Percentiles rank a stretch among this genome's conserved stretches.
Evolutionary conservation across 2,888 invertebrate genomes (phyloP).

Genomic region (Apodemia mormo): DNA sequence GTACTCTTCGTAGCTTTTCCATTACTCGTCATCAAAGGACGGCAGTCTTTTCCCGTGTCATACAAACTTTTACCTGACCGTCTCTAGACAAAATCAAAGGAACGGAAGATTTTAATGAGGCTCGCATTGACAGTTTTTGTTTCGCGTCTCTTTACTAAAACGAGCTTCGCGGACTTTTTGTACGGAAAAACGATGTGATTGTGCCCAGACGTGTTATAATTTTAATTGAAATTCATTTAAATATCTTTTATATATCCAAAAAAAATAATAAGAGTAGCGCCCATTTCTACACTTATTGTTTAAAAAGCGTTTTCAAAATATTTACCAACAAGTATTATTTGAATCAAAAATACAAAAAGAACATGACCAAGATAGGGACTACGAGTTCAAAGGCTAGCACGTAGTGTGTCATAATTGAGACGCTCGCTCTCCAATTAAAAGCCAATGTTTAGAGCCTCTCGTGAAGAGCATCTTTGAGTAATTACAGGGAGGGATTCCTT

Average conservation of each 20-base stretch:
- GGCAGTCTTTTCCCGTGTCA: slow-evolving; percentile 50
- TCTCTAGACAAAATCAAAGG: slow-evolving; percentile 75
- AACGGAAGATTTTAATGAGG: slow-evolving; percentile 80
- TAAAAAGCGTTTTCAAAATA: not conserved
- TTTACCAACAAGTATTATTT: slow-evolving; percentile 10
- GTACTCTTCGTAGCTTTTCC: slow-evolving; percentile 47
- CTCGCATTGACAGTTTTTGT: slow-evolving; percentile 74
- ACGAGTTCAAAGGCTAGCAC: slow-evolving; percentile 64
- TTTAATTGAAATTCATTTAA: slow-evolving; percentile 10
- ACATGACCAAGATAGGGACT: slow-evolving; percentile 59
- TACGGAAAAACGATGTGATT: slow-evolving; percentile 32
- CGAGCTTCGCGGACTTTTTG: slow-evolving; percentile 38
- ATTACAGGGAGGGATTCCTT: slow-evolving; percentile 57
- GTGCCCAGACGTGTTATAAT: slow-evolving; percentile 29
- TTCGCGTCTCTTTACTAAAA: slow-evolving; percentile 50
- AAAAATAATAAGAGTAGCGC: not conserved
- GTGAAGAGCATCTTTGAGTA: slow-evolving; percentile 58
- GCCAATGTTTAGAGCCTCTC: slow-evolving; percentile 59
- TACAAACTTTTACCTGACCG: slow-evolving; percentile 59
- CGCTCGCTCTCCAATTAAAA: slow-evolving; percentile 73
- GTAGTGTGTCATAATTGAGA: slow-evolving; percentile 67
- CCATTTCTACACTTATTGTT: not conserved
- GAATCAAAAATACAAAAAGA: slow-evolving; percentile 40
- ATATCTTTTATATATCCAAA: not conserved
- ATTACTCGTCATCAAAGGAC: slow-evolving; percentile 58